phyloP scores from a whole-genome alignment of 2,888 invertebrate genomes.

The Lasioglossum villosulum region DNA sequence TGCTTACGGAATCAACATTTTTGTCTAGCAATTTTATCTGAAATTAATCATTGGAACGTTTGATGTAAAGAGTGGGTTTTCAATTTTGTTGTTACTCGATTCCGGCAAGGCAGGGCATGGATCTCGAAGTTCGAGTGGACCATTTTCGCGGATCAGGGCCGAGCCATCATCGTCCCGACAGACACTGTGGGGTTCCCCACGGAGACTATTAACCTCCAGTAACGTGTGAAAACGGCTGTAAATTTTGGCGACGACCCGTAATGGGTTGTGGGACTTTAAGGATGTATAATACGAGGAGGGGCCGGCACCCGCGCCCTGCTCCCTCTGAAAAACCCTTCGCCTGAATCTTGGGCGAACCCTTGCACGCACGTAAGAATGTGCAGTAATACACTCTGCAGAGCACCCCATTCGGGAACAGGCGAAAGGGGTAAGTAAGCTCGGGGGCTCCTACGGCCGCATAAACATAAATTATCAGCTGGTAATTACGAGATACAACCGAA shows the following conservation, averaged over 20 bases:
- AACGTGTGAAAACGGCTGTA: slow-evolving; percentile 83
- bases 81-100: not conserved
- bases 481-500: slow-evolving; percentile 83
- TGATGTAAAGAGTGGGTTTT: not conserved
- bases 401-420: slow-evolving; percentile 64
- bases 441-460: slow-evolving; percentile 81
- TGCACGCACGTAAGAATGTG: slow-evolving; percentile 80
- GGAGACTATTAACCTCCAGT: slow-evolving; percentile 79
- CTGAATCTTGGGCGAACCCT: slow-evolving; percentile 64
- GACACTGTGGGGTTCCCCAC: slow-evolving; percentile 35
- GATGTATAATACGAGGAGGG: slow-evolving; percentile 76
- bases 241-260: slow-evolving; percentile 79
- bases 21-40: not conserved
- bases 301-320: slow-evolving; percentile 55
- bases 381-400: slow-evolving; percentile 81
- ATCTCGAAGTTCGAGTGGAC: not conserved
- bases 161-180: slow-evolving; percentile 5
- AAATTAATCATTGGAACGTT: not conserved
- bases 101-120: not conserved
- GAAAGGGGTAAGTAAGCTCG: slow-evolving; percentile 82
- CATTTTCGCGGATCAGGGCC: not conserved
- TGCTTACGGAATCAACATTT: not conserved
- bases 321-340: slow-evolving; percentile 57
- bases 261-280: slow-evolving; percentile 81
- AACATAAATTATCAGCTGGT: slow-evolving; percentile 85